These are phyloP conservation scores for Lacanobia oleracea DNA, from an alignment of 2,888 invertebrate species.

Conservation along the genomic window DNA sequence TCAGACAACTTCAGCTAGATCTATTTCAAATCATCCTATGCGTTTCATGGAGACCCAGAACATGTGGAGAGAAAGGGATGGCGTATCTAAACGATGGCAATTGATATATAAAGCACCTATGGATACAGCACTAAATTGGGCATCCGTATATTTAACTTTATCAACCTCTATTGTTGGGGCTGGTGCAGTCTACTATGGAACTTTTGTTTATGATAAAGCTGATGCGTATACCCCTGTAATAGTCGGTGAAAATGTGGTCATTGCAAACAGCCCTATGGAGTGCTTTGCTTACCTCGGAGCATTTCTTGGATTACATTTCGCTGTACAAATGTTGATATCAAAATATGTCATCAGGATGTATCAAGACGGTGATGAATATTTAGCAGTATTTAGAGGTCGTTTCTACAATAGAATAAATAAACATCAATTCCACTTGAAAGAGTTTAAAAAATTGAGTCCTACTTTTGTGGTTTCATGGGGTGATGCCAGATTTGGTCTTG, in stretches of 20 bases:
- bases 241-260: slow-evolving; percentile 79
- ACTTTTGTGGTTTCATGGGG: slow-evolving; percentile 82
- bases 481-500: slow-evolving; percentile 82
- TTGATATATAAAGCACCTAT: slow-evolving; percentile 87
- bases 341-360: slow-evolving; percentile 85
- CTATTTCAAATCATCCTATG: slow-evolving; percentile 76
- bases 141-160: slow-evolving; percentile 78
- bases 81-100: slow-evolving; percentile 79
- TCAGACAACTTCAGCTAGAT: slow-evolving; percentile 70
- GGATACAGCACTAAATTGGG: slow-evolving; percentile 77
- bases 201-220: slow-evolving; percentile 75
- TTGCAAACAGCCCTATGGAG: slow-evolving; percentile 83
- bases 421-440: slow-evolving; percentile 82
- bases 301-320: slow-evolving; percentile 80
- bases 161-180: slow-evolving; percentile 74
- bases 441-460: slow-evolving; percentile 81
- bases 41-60: slow-evolving; percentile 82
- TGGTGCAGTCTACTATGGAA: slow-evolving; percentile 77
- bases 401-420: slow-evolving; percentile 77
- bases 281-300: slow-evolving; percentile 80
- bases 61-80: slow-evolving; percentile 80
- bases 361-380: slow-evolving; percentile 84
- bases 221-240: slow-evolving; percentile 78
- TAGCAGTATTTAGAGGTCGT: slow-evolving; percentile 83
- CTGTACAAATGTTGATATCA: slow-evolving; percentile 80